phyloP scores from a whole-genome alignment of 2,797 vertebrate species.

The Knipowitschia caucasica region DNA sequence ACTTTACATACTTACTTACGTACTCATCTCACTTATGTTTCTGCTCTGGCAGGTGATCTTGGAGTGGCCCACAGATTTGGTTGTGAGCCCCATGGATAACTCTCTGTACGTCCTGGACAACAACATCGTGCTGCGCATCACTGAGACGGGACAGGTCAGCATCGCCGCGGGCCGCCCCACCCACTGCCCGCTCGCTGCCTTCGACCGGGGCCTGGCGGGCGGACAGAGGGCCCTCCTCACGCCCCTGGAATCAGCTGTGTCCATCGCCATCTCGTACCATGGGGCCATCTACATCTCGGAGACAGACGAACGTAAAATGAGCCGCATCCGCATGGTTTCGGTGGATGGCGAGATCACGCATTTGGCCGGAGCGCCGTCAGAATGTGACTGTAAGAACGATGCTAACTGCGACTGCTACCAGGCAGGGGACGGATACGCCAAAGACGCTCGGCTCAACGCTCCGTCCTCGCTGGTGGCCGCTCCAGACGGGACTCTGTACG shows the following conservation, averaged over 20 bases:
- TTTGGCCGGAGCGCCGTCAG: conserved; percentile 88
- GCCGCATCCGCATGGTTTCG: conserved; percentile 90
- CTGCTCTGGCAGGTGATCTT: conserved; percentile 87
- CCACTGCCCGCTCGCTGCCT: conserved; percentile 88
- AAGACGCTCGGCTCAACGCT: conserved; percentile 91
- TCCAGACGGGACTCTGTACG: conserved; percentile 91
- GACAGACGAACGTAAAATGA: conserved; percentile 95
- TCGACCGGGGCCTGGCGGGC: conserved; percentile 77
- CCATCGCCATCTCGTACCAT: conserved; percentile 90
- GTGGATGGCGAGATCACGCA: conserved; percentile 94
- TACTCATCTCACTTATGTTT: not conserved
- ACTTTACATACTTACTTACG: not conserved
- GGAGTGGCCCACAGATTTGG: conserved; percentile 96
- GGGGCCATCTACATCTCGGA: conserved; percentile 92
- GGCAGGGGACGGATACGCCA: conserved; percentile 93
- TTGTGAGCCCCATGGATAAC: conserved; percentile 97
- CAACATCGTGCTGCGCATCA: conserved; percentile 94
- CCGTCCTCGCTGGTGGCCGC: conserved; percentile 92
- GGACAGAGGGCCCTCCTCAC: conserved; percentile 88
- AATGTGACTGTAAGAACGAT: conserved; percentile 97
- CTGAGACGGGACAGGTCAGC: conserved; percentile 92
- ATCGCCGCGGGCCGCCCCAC: conserved; percentile 90
- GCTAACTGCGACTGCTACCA: conserved; percentile 99
- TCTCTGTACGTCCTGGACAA: conserved; percentile 95
- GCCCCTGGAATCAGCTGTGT: conserved; percentile 88